Percentiles rank a stretch among this genome's conserved stretches.
Evolutionary conservation across 2,113 vertebrate species (phyloP).

Genomic region (Oncorhynchus kisutch): DNA sequence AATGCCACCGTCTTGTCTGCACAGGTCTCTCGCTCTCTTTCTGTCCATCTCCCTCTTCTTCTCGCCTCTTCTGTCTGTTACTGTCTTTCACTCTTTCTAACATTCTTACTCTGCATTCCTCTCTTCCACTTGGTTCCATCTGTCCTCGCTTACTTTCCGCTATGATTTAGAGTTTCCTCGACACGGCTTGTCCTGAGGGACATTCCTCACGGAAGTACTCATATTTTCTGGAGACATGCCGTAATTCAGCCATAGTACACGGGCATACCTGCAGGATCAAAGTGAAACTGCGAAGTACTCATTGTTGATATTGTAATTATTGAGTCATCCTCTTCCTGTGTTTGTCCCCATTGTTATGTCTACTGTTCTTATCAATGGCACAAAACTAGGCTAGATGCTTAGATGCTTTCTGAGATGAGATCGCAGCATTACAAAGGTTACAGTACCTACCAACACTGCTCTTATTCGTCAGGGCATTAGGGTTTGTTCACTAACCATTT

Average conservation of each 20-base stretch:
- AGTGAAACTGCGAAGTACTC: neutral
- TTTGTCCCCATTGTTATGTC: neutral
- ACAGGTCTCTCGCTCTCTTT: conserved; percentile 19
- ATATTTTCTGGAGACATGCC: neutral
- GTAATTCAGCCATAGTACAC: neutral
- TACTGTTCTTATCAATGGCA: too few relatives aligned
- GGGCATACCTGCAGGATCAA: conserved; percentile 1
- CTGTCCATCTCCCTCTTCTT: neutral
- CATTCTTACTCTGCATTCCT: neutral
- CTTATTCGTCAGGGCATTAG: too few relatives aligned
- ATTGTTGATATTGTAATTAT: too few relatives aligned
- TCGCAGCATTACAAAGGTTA: too few relatives aligned
- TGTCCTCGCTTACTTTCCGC: neutral
- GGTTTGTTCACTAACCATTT: too few relatives aligned
- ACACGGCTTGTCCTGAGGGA: neutral
- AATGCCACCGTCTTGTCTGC: conserved; percentile 36
- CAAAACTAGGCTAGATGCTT: too few relatives aligned
- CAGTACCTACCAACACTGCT: too few relatives aligned
- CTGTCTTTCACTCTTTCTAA: too few relatives aligned
- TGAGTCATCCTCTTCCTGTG: too few relatives aligned
- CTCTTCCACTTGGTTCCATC: neutral
- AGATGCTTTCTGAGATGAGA: too few relatives aligned
- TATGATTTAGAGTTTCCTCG: too few relatives aligned
- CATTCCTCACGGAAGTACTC: neutral
- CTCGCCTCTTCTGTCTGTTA: neutral